Base-by-base conservation (phyloP, 1,140 invertebrate genomes). In the Drosophila oshimai region DNA sequence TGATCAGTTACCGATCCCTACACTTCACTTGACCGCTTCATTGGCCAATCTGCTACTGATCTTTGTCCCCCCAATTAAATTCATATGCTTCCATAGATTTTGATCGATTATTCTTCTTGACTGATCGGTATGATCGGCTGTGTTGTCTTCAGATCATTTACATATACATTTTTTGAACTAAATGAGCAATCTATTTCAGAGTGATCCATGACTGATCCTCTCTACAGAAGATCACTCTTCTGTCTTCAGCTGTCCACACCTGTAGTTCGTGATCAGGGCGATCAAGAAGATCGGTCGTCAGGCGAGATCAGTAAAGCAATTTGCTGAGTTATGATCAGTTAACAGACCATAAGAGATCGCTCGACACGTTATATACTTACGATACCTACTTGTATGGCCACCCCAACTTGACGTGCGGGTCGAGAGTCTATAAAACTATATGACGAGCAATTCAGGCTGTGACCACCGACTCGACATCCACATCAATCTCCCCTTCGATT, bases 381-480 rank as follows among this genome's bases (percentile, higher is more conserved):
- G 36, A 10, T 9, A 10, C 17, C 10, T n/a, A n/a, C n/a, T 20
- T 9, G 28, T 7, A 13, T 6, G 10, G 31, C 22, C 29, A 17
- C 31, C 41, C 31, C 37, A 18, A 62, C 6, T n/a, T 26, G 15
- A 22, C 17, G 24, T 17, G n/a, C 51, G 28, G 20, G 36, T 61
- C 36, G 53, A 62, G 53, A 62, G 61, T 65, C 61, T 65, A 65
- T 65, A 65, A 65, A 65, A 65, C 20, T 65, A 65, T 65, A 65
- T 65, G 60, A 64, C 42, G 47, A n/a, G 61, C 61, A 65, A 65
- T 65, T 65, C 29, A 22, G 28, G 44, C 6, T 33, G 3, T 10
- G 36, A 12, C 10, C 5, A n/a, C 26, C n/a, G 29, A 22, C 41
- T 28, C 61, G n/a, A 39, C 57, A 65, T 28, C 61, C 9, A 39